Evolutionary conservation across 2,797 vertebrate genomes (phyloP), one percentile per base, ranked within the genome.

Genomic region (Semotilus atromaculatus): DNA sequence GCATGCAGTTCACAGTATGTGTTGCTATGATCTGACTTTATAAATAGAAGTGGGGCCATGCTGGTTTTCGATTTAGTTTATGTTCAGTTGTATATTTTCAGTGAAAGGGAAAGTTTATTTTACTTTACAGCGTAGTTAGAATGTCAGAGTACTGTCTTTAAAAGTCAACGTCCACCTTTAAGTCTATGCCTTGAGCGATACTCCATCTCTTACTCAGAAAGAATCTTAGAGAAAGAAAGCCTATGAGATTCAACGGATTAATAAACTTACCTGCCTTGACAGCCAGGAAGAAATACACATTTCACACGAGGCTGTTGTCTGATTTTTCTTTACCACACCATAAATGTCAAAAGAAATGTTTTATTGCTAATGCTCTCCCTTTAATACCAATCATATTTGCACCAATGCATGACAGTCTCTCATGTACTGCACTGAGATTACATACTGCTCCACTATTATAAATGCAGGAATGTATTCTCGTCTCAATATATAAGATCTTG

Each of bases 301-400:
- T 75, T 85, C 67, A 80, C 73, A 86, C 81, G 80, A 81, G 81
- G 62, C 62, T 85, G 75, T 29, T 29, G 58, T 66, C 78, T 83
- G 80, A 86, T 48, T 71, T 70, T 26, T 21, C 70, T 85, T 87
- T 79, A 67, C 73, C 84, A 85, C 79, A 79, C 60, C 48, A 83
- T 77, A 78, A 89, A 89, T 88, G 87, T 85, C 88, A 88, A 71
- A 82, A 83, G 51, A 80, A 83, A 88, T 79, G 55, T 80, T 85
- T 83, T 34, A 81, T 87, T 86, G 85, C 45, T 68, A 72, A 89
- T 72, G 53, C 78, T 43, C 78, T 43, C 10, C 66, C 72, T 80
- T 86, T 72, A 88, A 83, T 74, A 83, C 67, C 51, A 83, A 31
- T 64, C 34, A 53, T 34, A 62, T 76, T 68, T 76, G 51, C 64